Evolutionary conservation across 2,888 invertebrate genomes (phyloP).

Genomic region (Bhutanitis thaidina): DNA sequence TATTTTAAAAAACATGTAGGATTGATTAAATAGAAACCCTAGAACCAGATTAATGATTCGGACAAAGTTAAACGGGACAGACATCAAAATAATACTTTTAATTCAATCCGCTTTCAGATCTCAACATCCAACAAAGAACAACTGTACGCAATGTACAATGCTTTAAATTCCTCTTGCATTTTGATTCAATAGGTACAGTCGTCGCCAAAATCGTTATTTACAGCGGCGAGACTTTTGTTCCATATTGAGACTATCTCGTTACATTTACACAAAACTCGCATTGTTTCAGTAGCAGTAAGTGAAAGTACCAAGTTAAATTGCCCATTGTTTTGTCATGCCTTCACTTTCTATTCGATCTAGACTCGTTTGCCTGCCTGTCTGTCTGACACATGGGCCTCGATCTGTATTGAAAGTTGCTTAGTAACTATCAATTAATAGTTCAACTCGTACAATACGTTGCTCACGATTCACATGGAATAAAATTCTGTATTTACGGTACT

Average conservation of each 20-base stretch:
- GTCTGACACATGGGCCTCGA: slow-evolving; percentile 13
- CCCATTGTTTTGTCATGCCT: slow-evolving; percentile 20
- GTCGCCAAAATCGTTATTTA: too few relatives aligned
- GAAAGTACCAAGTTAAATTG: slow-evolving; percentile 19
- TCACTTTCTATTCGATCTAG: slow-evolving; percentile 21
- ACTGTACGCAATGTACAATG: too few relatives aligned
- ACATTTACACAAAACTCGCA: slow-evolving; percentile 17
- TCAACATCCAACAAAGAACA: too few relatives aligned
- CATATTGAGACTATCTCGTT: slow-evolving; percentile 11
- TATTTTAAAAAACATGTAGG: too few relatives aligned
- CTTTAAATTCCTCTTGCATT: too few relatives aligned
- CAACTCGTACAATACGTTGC: background rate
- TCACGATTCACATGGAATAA: slow-evolving; percentile 10
- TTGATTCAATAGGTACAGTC: too few relatives aligned
- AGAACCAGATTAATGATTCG: too few relatives aligned
- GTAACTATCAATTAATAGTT: slow-evolving; percentile 18
- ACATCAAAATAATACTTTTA: too few relatives aligned
- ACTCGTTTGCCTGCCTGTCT: slow-evolving; percentile 16
- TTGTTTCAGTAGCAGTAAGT: slow-evolving; percentile 20
- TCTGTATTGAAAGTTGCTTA: slow-evolving; percentile 18
- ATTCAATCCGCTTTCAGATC: too few relatives aligned
- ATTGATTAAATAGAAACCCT: too few relatives aligned
- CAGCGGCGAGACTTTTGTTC: slow-evolving; percentile 6
- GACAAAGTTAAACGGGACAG: too few relatives aligned
- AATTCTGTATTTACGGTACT: slow-evolving; percentile 1